Evolutionary conservation across 1,140 invertebrate genomes (phyloP).

Genomic region (Drosophila saltans): DNA sequence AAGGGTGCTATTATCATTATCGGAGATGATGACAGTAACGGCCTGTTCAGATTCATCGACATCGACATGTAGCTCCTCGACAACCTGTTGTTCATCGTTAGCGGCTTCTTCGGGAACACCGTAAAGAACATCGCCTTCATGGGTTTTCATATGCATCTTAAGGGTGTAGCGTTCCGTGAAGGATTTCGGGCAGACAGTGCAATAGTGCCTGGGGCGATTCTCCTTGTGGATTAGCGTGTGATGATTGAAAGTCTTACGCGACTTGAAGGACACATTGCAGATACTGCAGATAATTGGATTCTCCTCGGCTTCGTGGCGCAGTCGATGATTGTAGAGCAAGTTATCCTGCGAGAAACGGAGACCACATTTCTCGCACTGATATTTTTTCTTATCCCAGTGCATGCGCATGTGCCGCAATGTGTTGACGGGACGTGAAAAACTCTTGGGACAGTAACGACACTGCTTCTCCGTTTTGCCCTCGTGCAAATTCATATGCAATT

Average conservation of each 20-base stretch:
- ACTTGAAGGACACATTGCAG: constrained; percentile 78
- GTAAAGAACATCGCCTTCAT: constrained; percentile 67
- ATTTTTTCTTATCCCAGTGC: constrained; percentile 82
- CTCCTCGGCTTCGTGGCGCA: constrained; percentile 78
- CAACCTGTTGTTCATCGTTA: constrained; percentile 63
- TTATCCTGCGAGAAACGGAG: constrained; percentile 74
- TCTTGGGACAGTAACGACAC: constrained; percentile 76
- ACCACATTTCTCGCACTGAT: constrained; percentile 80
- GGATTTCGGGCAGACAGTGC: constrained; percentile 71
- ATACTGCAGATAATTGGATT: constrained; percentile 79
- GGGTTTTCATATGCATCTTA: constrained; percentile 80
- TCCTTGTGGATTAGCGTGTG: constrained; percentile 78
- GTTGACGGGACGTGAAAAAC: constrained; percentile 72
- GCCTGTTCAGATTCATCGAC: constrained; percentile 73
- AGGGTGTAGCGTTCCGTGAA: constrained; percentile 80
- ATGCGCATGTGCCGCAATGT: constrained; percentile 79
- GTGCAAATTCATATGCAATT: constrained; percentile 79
- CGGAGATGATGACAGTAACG: constrained; percentile 68
- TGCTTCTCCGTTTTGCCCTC: constrained; percentile 79
- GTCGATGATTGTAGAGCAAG: constrained; percentile 71
- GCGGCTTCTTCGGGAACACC: constrained; percentile 62
- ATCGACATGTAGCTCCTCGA: constrained; percentile 69
- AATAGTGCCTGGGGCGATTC: constrained; percentile 73
- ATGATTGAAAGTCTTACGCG: constrained; percentile 77
- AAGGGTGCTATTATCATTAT: constrained; percentile 62